phyloP scores from a whole-genome alignment of 2,797 vertebrate genomes.

The Pipistrellus pipistrellus region DNA sequence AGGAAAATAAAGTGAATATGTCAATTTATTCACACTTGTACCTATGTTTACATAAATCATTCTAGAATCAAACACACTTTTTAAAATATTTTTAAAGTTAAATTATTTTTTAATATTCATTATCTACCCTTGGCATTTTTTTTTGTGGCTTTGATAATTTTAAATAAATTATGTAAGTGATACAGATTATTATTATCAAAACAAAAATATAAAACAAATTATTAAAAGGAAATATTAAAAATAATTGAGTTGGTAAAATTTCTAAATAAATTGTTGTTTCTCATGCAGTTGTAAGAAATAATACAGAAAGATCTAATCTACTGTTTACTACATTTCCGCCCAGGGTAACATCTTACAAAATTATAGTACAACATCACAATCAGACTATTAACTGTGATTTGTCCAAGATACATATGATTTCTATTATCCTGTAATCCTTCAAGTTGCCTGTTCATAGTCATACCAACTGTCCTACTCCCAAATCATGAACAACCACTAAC shows the following conservation, averaged over 20 bases:
- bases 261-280: neutral
- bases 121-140: neutral
- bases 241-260: neutral
- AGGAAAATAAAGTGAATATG: neutral
- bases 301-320: neutral
- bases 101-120: neutral
- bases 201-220: neutral
- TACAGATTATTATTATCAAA: neutral
- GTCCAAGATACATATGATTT: neutral
- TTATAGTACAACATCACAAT: neutral
- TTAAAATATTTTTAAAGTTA: neutral
- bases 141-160: constrained; percentile 15
- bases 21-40: neutral
- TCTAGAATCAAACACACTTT: neutral
- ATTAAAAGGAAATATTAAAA: neutral
- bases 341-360: neutral
- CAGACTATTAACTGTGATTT: neutral
- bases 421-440: neutral
- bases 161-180: neutral
- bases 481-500: neutral
- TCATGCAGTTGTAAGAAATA: neutral
- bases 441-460: neutral
- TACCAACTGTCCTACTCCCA: neutral
- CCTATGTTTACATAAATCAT: neutral
- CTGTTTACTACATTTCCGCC: neutral